A percentile compares a stretch with the other conserved stretches of the same genome.
Conservation (phyloP, 2,113 vertebrate species). For the Syngnathus floridae region DNA sequence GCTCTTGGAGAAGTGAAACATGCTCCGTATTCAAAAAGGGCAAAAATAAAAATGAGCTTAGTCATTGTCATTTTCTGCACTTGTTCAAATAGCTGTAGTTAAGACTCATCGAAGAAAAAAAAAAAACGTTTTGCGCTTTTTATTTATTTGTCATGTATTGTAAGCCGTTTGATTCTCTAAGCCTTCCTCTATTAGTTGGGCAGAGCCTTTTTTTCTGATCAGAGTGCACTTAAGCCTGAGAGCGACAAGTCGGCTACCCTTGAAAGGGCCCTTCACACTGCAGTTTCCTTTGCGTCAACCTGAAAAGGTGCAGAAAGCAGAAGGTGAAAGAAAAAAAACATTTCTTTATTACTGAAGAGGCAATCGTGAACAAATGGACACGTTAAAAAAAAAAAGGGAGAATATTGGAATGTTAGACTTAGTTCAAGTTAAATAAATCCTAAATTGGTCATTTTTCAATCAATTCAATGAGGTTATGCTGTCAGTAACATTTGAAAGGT, state of each 20-base stretch:
- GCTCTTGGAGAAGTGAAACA: neutral
- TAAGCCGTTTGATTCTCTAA: neutral
- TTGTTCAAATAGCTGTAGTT: neutral
- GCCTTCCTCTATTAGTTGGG: constrained; percentile 4
- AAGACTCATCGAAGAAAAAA: too few relatives aligned
- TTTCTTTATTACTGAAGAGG: constrained; percentile 30
- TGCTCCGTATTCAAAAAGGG: neutral
- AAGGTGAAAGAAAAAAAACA: constrained; percentile 44
- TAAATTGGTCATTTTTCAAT: too few relatives aligned
- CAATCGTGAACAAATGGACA: constrained; percentile 35
- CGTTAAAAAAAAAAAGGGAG: constrained; percentile 13
- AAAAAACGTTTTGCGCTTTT: too few relatives aligned
- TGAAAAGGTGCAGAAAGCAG: constrained; percentile 32
- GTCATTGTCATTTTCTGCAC: neutral
- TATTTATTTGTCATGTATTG: constrained; percentile 6
- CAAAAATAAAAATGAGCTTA: too few relatives aligned
- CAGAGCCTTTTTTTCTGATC: constrained; percentile 26
- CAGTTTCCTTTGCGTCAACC: constrained; percentile 45
- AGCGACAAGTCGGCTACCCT: constrained; percentile 37
- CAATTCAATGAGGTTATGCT: too few relatives aligned
- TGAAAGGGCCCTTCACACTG: constrained; percentile 35
- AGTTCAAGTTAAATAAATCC: too few relatives aligned
- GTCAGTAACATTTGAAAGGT: too few relatives aligned
- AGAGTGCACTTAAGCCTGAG: constrained; percentile 44
- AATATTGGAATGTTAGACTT: too few relatives aligned